Evolutionary conservation across 2,113 vertebrate genomes (phyloP).

Genomic region (Rhadina sibilatrix): DNA sequence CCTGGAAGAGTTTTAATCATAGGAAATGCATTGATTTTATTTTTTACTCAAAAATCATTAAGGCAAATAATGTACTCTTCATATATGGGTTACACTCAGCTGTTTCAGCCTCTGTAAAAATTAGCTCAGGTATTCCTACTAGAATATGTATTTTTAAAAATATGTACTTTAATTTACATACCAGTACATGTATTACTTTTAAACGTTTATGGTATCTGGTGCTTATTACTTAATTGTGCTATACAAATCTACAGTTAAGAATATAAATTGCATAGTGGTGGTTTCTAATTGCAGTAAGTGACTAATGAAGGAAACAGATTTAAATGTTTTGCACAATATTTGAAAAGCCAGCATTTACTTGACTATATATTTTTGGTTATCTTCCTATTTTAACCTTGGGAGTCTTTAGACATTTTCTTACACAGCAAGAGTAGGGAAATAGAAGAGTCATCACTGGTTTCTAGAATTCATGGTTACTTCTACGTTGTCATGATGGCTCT

Average conservation of each 20-base stretch:
- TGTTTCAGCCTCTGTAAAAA: conserved; percentile 9
- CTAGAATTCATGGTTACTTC: neutral
- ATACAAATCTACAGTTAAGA: neutral
- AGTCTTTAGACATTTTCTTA: neutral
- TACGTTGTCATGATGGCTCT: neutral
- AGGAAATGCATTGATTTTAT: neutral
- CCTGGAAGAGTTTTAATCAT: neutral
- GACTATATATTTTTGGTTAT: neutral
- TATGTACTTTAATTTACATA: neutral
- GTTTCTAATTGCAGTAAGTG: neutral
- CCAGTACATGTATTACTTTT: neutral
- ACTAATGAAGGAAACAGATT: neutral
- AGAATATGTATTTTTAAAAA: too few species aligned
- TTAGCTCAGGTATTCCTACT: neutral
- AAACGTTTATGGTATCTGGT: neutral
- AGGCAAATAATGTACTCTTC: neutral
- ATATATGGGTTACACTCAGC: neutral
- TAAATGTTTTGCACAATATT: neutral
- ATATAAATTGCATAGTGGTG: neutral
- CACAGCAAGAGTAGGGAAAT: neutral
- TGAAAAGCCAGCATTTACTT: neutral
- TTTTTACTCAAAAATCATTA: neutral
- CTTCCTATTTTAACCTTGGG: neutral
- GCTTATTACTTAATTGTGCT: neutral
- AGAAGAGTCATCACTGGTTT: neutral